Percentiles rank a stretch among this genome's conserved stretches.
These are phyloP conservation scores for Polia nebulosa DNA, from an alignment of 2,888 invertebrate species.

Conservation along the genomic window DNA sequence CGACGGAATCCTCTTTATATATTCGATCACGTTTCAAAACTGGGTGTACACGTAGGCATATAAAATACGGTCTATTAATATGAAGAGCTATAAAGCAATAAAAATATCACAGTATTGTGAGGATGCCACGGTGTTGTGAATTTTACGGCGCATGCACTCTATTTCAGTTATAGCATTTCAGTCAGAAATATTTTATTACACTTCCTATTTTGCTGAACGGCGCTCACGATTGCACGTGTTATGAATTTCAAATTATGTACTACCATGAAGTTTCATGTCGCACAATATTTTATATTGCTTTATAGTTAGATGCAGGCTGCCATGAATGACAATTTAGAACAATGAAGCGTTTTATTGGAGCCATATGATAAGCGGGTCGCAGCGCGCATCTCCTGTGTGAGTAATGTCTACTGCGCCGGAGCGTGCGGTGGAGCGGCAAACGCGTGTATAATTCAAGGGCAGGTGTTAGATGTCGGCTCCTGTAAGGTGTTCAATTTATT, in stretches of 20 bases:
- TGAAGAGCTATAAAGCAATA: slow-evolving; percentile 62
- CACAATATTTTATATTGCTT: slow-evolving; percentile 75
- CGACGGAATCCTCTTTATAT: slow-evolving; percentile 28
- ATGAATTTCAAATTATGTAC: slow-evolving; percentile 83
- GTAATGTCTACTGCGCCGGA: slow-evolving; percentile 56
- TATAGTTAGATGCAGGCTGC: slow-evolving; percentile 69
- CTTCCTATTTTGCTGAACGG: slow-evolving; percentile 84
- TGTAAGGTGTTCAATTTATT: slow-evolving; percentile 60
- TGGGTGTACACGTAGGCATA: slow-evolving; percentile 50
- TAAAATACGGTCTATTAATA: slow-evolving; percentile 59
- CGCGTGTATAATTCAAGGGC: slow-evolving; percentile 61
- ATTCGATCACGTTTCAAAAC: slow-evolving; percentile 50
- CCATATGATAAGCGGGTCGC: slow-evolving; percentile 32
- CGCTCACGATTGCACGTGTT: slow-evolving; percentile 84
- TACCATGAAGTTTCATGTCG: slow-evolving; percentile 72
- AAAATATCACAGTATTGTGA: slow-evolving; percentile 65
- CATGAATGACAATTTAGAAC: slow-evolving; percentile 69
- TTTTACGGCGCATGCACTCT: slow-evolving; percentile 81
- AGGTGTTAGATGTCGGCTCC: slow-evolving; percentile 52
- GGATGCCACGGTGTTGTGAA: slow-evolving; percentile 68
- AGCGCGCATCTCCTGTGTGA: slow-evolving; percentile 24
- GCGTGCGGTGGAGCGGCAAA: slow-evolving; percentile 42
- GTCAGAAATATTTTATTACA: slow-evolving; percentile 85
- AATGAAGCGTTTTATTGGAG: slow-evolving; percentile 54
- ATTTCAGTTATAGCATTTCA: slow-evolving; percentile 85